Base-by-base conservation (phyloP, 92 coral and sea anemone genomes). In the Siderastrea siderea region DNA sequence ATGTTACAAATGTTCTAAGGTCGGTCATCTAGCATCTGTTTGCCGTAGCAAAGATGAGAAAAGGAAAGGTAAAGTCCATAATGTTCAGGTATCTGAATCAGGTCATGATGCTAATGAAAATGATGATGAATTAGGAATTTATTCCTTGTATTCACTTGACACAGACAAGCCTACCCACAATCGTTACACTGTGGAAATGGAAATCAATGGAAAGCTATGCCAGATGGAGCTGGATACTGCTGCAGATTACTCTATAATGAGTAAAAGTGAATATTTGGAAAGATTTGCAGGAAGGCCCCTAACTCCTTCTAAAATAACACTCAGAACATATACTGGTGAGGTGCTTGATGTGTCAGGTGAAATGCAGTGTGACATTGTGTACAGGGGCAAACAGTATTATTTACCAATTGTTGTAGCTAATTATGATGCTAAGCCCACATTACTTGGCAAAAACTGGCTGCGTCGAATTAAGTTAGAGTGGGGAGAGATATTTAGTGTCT, bases 181-280 rank as follows among this genome's bases (percentile, higher is more conserved):
- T 13, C 3, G 57, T 26, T 26, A 26, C 38, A 26, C 38, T 26
- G 38, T 77, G 12, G 55, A 61, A 43, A 59, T 58, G 68, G 16
- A 38, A 2, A 59, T 77, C 10, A 43, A 87, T 72, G 86, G 81
- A 5, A 38, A 59, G 45, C 19, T 59, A 43, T 80, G 86, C 62
- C 2, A 6, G 44, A 87, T 80, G 86, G 79, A 72, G 38, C n/a
- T 80, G 55, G 86, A 87, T 63, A 87, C 81, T 51, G 91, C 85
- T 45, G 86, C 91, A 43, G 67, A 82, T 58, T 74, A 77, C 66
- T 87, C 86, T 1, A 73, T 87, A 15, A 80, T 87, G 91, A 76
- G 79, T n/a, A n/a, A n/a, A n/a, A n/a, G n/a, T 52, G 72, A 65
- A 26, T 26, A 26, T 26, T 0, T 26, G 38, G 38, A 26, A 26